These are phyloP conservation scores for Hypselothyrea guttata DNA, from an alignment of 2,888 invertebrate species.

Conservation along the genomic window DNA sequence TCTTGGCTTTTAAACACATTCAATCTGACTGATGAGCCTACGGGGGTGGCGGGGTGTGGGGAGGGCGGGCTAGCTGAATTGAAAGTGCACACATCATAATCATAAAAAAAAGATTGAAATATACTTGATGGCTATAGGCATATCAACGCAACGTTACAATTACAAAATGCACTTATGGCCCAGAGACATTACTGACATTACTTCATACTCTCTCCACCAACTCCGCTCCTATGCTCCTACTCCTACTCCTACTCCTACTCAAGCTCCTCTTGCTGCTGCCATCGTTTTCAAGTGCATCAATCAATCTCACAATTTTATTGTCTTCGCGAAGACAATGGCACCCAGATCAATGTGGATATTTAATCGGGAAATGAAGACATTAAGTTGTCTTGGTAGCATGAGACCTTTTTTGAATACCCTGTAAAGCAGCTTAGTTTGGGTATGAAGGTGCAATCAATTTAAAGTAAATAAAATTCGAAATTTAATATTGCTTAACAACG, in stretches of 20 bases:
- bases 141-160: conserved; percentile 60
- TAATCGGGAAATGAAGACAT: conserved; percentile 41
- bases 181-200: conserved; percentile 42
- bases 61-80: conserved; percentile 1
- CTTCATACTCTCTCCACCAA: too few species aligned
- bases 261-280: conserved; percentile 13
- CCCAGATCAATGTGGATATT: conserved; percentile 25
- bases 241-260: too few species aligned
- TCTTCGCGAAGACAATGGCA: conserved; percentile 42
- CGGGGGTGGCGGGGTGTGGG: too few species aligned
- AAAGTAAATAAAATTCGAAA: background rate
- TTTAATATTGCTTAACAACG: too few species aligned
- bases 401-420: conserved; percentile 13
- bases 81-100: conserved; percentile 7
- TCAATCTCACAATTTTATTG: conserved; percentile 57
- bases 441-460: background rate
- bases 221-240: too few species aligned
- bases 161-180: conserved; percentile 61
- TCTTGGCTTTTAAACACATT: conserved; percentile 8
- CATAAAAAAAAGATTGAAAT: conserved; percentile 31
- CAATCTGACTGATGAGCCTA: too few species aligned
- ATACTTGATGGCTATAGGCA: conserved; percentile 39
- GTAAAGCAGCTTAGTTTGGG: background rate
- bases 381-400: conserved; percentile 43
- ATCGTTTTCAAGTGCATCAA: conserved; percentile 54